Base-by-base conservation (phyloP, 2,113 vertebrate genomes). In the Arvicanthis niloticus region DNA sequence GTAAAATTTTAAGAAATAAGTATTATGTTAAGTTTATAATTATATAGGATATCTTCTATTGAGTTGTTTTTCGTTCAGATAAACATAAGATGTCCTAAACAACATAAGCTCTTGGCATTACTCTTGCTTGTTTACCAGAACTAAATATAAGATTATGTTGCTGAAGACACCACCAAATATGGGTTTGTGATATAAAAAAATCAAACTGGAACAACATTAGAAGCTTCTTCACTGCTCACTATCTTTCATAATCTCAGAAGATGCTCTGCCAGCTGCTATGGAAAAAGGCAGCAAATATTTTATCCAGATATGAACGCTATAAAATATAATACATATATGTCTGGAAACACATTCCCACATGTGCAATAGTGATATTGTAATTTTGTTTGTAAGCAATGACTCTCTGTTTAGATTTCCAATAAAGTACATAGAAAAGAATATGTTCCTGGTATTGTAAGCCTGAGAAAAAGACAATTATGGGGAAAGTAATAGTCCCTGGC, bases 81-180 rank as follows among this genome's bases (percentile, higher is more conserved):
- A 37, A 48, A 53, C 31, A 17, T 37, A 51, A 51, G 17, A 37
- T 37, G 16, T 9, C 31, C 16, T 53, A 37, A 78, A 53, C 31
- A 37, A 53, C 37, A 1, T 11, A 53, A 8, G 31, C 31, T 53
- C 8, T 80, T 80, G 16, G 7, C 1, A 10, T 21, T 80, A 53
- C 7, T 37, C 76, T 53, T 56, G 51, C 6, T 34, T 34, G 3
- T 78, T 15, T 16, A 51, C 29, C 45, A 34, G 15, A 19, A 34
- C 15, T 78, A 34, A 29, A 78, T 51, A 48, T 51, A 34, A 78
- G 3, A 78, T 0, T 1, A 48, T 37, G 3, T 5, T 78, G 29
- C 1, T 53, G 31, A 80, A 80, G 15, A 37, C 2, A 11, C 0
- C 3, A 56, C 8, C 17, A 21, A 11, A 7, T 53, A 5, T 34